Conservation (phyloP, 2,888 invertebrate species). For the Molorchus minor region DNA sequence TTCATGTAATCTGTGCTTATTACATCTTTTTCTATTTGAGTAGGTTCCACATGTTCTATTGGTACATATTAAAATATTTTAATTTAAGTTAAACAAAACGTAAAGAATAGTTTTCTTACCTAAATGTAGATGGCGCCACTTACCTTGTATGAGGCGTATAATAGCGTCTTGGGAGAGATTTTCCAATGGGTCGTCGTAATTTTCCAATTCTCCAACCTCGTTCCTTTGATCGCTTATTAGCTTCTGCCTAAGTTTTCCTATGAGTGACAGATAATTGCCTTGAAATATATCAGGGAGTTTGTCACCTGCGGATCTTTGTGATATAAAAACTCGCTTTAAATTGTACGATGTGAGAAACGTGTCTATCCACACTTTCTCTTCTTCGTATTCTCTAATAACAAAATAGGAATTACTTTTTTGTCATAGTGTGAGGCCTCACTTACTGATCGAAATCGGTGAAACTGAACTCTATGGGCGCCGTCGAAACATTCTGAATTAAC, state of each 20-base stretch:
- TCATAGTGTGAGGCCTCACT: slow-evolving; percentile 47
- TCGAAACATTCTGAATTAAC: slow-evolving; percentile 70
- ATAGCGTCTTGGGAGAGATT: slow-evolving; percentile 33
- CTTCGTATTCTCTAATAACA: slow-evolving; percentile 50
- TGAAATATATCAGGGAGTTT: slow-evolving; percentile 52
- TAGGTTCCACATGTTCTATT: slow-evolving; percentile 32
- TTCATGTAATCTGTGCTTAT: background rate
- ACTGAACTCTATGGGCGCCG: slow-evolving; percentile 74
- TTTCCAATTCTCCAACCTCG: slow-evolving; percentile 7
- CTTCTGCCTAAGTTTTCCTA: slow-evolving; percentile 37
- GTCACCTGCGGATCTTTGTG: slow-evolving; percentile 56
- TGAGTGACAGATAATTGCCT: slow-evolving; percentile 54
- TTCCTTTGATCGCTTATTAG: background rate
- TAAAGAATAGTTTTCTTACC: background rate
- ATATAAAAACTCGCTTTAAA: slow-evolving; percentile 58
- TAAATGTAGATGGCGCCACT: slow-evolving; percentile 29
- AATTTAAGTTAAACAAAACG: background rate
- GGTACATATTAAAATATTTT: background rate
- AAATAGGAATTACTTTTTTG: slow-evolving; percentile 1
- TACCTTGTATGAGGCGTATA: slow-evolving; percentile 20
- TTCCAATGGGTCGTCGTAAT: slow-evolving; percentile 27
- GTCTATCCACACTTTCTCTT: slow-evolving; percentile 57
- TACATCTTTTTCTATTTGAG: background rate
- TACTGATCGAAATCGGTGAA: slow-evolving; percentile 74
- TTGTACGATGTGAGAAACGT: slow-evolving; percentile 58